phyloP scores from a whole-genome alignment of 2,113 vertebrate genomes.

The Irena cyanogastra region DNA sequence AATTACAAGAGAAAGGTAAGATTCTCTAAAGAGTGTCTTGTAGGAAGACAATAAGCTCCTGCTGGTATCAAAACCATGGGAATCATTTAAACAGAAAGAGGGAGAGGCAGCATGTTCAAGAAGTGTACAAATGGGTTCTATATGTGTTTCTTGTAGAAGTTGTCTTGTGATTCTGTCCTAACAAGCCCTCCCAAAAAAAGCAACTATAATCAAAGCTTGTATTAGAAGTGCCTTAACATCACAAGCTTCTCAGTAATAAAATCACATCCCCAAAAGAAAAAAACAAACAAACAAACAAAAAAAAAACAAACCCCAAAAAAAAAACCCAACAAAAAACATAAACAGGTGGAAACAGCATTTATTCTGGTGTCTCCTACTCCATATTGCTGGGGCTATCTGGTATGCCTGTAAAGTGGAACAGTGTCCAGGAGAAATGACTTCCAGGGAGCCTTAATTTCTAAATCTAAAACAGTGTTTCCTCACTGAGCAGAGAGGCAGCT shows the following conservation, averaged over 20 bases:
- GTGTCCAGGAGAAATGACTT: not conserved
- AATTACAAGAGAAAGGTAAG: not conserved
- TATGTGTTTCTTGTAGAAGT: not conserved
- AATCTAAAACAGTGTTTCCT: conserved; percentile 28
- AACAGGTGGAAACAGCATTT: not conserved
- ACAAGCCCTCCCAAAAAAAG: not conserved
- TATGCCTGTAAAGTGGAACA: not conserved
- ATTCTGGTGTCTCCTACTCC: not conserved
- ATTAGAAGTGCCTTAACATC: not conserved
- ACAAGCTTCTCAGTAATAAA: not conserved
- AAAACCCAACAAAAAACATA: fast-evolving
- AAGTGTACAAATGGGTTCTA: not conserved
- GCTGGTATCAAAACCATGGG: fast-evolving
- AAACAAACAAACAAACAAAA: fast-evolving
- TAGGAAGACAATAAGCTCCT: not conserved
- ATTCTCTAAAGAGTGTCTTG: not conserved
- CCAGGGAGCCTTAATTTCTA: conserved; percentile 34
- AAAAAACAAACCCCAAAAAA: too few relatives aligned
- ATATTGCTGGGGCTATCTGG: not conserved
- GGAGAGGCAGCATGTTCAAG: not conserved
- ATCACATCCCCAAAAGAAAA: not conserved
- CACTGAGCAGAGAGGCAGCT: not conserved
- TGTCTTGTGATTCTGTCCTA: not conserved
- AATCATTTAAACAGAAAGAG: not conserved
- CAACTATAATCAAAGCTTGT: not conserved